These are phyloP conservation scores for Lerista edwardsae DNA, from an alignment of 2,797 vertebrate genomes.

Conservation along the genomic window DNA sequence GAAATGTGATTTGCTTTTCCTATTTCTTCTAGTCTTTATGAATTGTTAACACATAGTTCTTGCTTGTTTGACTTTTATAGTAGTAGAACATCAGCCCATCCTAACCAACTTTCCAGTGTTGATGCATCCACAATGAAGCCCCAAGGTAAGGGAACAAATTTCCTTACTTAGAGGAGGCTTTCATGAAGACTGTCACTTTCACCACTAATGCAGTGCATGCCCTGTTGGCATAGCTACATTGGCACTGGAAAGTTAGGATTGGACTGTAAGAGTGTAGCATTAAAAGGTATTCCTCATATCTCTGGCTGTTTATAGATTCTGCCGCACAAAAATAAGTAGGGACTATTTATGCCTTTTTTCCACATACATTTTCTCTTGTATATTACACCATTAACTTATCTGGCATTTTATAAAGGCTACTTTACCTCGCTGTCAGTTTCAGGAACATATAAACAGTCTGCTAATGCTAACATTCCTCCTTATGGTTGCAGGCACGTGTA, in stretches of 20 bases:
- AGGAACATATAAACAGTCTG: neutral
- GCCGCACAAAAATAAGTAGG: neutral
- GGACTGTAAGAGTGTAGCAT: neutral
- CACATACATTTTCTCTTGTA: neutral
- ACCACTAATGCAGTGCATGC: too few species aligned
- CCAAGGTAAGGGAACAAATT: too few species aligned
- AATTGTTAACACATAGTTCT: constrained; percentile 8
- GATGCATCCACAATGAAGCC: too few species aligned
- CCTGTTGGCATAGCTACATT: too few species aligned
- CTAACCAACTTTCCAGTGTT: too few species aligned
- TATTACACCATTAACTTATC: neutral
- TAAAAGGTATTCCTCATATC: neutral
- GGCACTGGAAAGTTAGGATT: too few species aligned
- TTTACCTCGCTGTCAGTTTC: neutral
- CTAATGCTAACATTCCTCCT: neutral
- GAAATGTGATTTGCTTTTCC: constrained; percentile 75
- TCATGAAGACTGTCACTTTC: too few species aligned
- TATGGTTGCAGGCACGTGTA: neutral
- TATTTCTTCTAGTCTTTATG: constrained; percentile 71
- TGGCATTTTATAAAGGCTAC: neutral
- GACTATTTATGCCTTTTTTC: neutral
- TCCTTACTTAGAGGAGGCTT: too few species aligned
- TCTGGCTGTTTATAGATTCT: neutral
- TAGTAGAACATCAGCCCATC: neutral
- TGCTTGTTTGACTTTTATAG: constrained; percentile 1